Evolutionary conservation across 2,113 vertebrate genomes (phyloP), one percentile per base, ranked within the genome.

Genomic region (Ciconia stormi): DNA sequence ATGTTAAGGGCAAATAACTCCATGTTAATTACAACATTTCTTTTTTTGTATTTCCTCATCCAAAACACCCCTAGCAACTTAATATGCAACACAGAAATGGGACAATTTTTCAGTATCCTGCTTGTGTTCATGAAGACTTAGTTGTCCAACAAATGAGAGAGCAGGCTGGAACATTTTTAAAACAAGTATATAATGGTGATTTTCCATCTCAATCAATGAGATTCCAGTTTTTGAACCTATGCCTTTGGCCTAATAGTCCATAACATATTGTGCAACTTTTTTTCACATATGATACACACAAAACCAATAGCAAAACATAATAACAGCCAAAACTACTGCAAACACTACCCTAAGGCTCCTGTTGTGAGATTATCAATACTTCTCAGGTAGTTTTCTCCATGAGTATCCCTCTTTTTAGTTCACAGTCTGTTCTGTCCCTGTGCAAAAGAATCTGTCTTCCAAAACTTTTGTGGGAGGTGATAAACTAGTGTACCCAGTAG

Each of bases 351-450:
- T 70, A 58, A 79, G 40, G 53, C 34, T 96, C 27, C 34, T 49
- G 6, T 27, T 46, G 22, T 40, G 85, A 84, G 49, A 72, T 47
- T 72, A 88, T 70, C 78, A 85, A 76, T 56, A 88, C 32, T 5
- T 71, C 76, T 92, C n/a, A 30, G 10, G 44, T 32, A 59, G 22
- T 65, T 91, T 94, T 93, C 87, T 96, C 76, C 59, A 58, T 32
- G 34, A 92, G 19, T 86, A 91, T 96, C 76, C 80, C 36, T 81
- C 85, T 71, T 86, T 95, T 79, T 78, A 71, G 30, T 78, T 93
- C 21, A 46, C 61, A 90, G 49, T 90, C 65, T 71, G 40, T 94
- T 96, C 62, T 61, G 17, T 42, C 30, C 40, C 40, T 71, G 5
- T 17, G 47, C 58, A 92, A 88, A 83, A 82, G 6, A 72, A 38